Conservation (phyloP, 2,888 invertebrate species). For the Subacronicta megacephala region DNA sequence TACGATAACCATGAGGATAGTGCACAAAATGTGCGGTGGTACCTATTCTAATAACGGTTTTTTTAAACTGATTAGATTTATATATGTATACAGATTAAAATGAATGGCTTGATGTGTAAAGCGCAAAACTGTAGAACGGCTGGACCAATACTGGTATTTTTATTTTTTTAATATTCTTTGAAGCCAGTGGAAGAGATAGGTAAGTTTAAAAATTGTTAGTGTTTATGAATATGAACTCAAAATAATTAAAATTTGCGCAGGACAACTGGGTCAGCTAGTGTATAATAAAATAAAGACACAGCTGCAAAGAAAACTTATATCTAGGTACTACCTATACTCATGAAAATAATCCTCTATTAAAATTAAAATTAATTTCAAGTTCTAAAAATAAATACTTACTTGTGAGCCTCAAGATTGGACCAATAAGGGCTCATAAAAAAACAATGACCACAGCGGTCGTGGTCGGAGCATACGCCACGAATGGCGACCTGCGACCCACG, state of each 20-base stretch:
- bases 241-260: too few species aligned
- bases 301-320: not conserved
- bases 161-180: too few species aligned
- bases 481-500: conserved; percentile 86
- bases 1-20: conserved; percentile 12
- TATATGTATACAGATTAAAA: too few species aligned
- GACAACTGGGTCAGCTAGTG: too few species aligned
- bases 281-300: not conserved
- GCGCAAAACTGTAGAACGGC: too few species aligned
- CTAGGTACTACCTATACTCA: too few species aligned
- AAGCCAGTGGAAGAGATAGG: too few species aligned
- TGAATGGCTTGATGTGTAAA: too few species aligned
- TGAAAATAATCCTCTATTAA: conserved; percentile 4
- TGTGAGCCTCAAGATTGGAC: conserved; percentile 51
- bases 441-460: conserved; percentile 51
- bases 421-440: conserved; percentile 65
- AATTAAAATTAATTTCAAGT: conserved; percentile 39
- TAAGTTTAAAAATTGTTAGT: too few species aligned
- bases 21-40: conserved; percentile 2
- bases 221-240: too few species aligned
- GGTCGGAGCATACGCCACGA: conserved; percentile 51
- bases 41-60: conserved; percentile 4
- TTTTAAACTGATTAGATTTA: not conserved
- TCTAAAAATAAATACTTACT: conserved; percentile 40
- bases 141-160: too few species aligned